Percentiles rank a stretch among this genome's conserved stretches.
Evolutionary conservation across 2,888 invertebrate species (phyloP).

Genomic region (Melanostoma scalare): DNA sequence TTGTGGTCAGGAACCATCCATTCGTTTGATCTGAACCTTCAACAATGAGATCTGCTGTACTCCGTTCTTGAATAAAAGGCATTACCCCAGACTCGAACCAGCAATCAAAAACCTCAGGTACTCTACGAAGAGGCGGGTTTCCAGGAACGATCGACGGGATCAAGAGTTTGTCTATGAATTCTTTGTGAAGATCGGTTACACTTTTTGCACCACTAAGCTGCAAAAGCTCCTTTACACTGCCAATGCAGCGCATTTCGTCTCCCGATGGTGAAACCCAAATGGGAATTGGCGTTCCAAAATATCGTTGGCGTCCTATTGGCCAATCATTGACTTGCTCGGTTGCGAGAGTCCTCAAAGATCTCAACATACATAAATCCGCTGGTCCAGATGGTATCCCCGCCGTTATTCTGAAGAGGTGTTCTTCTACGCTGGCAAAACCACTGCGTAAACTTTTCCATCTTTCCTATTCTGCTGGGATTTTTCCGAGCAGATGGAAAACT

Average conservation of each 20-base stretch:
- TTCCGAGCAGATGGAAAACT: too few species aligned
- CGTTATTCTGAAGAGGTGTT: too few species aligned
- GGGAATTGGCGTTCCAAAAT: slow-evolving; percentile 99
- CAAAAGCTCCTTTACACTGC: slow-evolving; percentile 93
- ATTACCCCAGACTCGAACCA: slow-evolving; percentile 99
- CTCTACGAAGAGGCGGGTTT: slow-evolving; percentile 92
- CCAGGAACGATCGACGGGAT: slow-evolving; percentile 92
- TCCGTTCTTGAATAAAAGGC: slow-evolving; percentile 96
- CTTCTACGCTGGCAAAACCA: too few species aligned
- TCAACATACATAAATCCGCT: too few species aligned
- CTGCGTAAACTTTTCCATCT: too few species aligned
- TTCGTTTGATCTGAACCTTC: slow-evolving; percentile 97
- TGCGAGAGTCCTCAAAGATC: too few species aligned
- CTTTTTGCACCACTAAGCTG: slow-evolving; percentile 88
- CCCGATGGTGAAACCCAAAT: slow-evolving; percentile 95
- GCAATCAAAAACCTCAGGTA: slow-evolving; percentile 97
- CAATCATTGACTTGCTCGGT: too few species aligned
- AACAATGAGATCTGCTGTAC: slow-evolving; percentile 97
- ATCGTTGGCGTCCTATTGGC: slow-evolving; percentile 96
- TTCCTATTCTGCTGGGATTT: too few species aligned
- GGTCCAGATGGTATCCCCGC: too few species aligned
- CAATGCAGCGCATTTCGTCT: slow-evolving; percentile 93
- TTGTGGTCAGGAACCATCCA: slow-evolving; percentile 98
- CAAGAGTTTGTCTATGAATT: slow-evolving; percentile 93
- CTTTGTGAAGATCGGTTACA: slow-evolving; percentile 94